These are phyloP conservation scores for Gopherus flavomarginatus DNA, from an alignment of 2,113 vertebrate species.

Conservation along the genomic window DNA sequence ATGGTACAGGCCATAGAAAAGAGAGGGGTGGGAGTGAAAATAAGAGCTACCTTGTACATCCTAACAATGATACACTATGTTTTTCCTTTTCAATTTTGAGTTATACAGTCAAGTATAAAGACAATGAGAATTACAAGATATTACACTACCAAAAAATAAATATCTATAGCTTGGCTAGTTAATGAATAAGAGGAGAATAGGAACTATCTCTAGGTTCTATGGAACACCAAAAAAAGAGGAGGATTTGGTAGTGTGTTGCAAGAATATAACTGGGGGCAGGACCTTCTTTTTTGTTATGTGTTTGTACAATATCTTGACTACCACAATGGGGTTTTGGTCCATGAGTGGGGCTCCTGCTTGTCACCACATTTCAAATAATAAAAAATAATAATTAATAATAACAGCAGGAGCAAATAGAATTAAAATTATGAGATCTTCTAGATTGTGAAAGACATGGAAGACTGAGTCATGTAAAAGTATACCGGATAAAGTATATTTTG, in stretches of 20 bases:
- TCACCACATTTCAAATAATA: no score
- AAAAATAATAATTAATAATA: background rate
- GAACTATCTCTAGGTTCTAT: background rate
- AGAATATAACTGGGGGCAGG: background rate
- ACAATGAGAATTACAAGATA: background rate
- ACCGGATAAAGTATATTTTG: background rate
- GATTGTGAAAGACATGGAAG: background rate
- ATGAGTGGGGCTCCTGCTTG: no score
- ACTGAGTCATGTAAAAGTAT: background rate
- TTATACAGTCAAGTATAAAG: background rate
- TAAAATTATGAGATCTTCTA: background rate
- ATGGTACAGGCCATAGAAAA: no score
- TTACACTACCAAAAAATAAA: background rate
- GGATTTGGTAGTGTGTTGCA: background rate
- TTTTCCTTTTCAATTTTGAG: background rate
- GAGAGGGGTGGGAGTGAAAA: no score
- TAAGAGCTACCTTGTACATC: rapidly evolving
- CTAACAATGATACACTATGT: background rate
- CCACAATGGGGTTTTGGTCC: background rate
- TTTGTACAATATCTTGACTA: background rate
- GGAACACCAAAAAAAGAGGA: background rate
- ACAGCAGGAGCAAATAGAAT: background rate
- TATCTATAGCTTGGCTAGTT: background rate
- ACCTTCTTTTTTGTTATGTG: rapidly evolving
- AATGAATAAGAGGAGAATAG: background rate